These are phyloP conservation scores for Phasia obesa DNA, from an alignment of 2,888 invertebrate genomes.

Conservation along the genomic window DNA sequence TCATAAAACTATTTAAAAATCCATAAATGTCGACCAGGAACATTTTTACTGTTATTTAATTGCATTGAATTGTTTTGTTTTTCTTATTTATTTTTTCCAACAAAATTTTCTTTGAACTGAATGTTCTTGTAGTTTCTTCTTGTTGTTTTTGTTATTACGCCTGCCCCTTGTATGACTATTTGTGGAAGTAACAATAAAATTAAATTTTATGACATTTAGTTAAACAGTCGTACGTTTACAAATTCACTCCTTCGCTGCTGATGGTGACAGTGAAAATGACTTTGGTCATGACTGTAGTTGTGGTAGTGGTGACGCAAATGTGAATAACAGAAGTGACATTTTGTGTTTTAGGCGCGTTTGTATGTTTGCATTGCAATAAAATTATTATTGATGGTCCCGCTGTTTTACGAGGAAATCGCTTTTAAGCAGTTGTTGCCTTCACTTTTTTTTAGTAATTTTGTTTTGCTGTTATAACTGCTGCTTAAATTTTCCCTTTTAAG, in stretches of 20 bases:
- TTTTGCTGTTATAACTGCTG: slow-evolving; percentile 31
- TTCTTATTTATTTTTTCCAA: neutral
- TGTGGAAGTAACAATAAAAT: slow-evolving; percentile 72
- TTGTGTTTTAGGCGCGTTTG: slow-evolving; percentile 44
- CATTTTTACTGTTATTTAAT: slow-evolving; percentile 78
- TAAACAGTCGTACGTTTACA: slow-evolving; percentile 9
- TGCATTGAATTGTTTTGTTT: slow-evolving; percentile 70
- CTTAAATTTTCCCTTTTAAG: slow-evolving; percentile 26
- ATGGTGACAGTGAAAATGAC: slow-evolving; percentile 1
- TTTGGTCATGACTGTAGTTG: neutral
- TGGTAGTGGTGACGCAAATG: slow-evolving; percentile 26
- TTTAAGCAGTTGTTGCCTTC: slow-evolving; percentile 60
- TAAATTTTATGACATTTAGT: slow-evolving; percentile 71
- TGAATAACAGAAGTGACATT: slow-evolving; percentile 57
- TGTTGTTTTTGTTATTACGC: slow-evolving; percentile 27
- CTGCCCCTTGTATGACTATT: slow-evolving; percentile 42
- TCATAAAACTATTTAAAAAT: slow-evolving; percentile 67
- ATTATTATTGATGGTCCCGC: slow-evolving; percentile 61
- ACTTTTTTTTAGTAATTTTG: slow-evolving; percentile 33
- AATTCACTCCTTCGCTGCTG: slow-evolving; percentile 26
- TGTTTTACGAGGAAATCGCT: slow-evolving; percentile 68
- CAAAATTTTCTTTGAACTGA: slow-evolving; percentile 10
- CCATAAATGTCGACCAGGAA: slow-evolving; percentile 63
- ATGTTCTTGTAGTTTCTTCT: neutral
- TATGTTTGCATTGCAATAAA: slow-evolving; percentile 37